Evolutionary conservation across 2,113 vertebrate species (phyloP).

Genomic region (Pomatorhinus ruficollis): DNA sequence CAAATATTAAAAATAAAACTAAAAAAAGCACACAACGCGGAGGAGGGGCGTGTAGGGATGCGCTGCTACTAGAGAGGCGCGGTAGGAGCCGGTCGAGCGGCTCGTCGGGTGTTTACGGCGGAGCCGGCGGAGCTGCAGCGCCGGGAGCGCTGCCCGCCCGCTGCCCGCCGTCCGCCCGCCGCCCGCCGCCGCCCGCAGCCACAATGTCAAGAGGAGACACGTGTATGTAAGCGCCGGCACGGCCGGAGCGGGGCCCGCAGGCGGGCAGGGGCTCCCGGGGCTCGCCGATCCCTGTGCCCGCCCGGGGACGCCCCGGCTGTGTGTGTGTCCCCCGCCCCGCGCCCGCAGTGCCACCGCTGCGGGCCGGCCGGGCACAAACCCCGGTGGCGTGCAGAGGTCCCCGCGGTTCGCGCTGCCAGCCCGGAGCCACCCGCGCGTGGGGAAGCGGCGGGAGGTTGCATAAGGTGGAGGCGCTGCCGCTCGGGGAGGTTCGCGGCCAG

Average conservation of each 20-base stretch:
- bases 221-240: not conserved
- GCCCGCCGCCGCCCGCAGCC: not conserved
- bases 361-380: not conserved
- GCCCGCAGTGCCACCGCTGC: not conserved
- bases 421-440: not conserved
- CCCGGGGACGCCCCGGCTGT: not conserved
- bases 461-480: not conserved
- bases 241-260: not conserved
- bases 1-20: not conserved
- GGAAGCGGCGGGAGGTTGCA: not conserved
- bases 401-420: no score
- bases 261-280: not conserved
- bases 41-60: not conserved
- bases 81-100: not conserved
- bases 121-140: not conserved
- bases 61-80: conserved; percentile 44
- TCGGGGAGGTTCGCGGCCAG: not conserved
- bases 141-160: not conserved
- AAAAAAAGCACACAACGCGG: accelerated
- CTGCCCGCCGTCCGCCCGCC: not conserved
- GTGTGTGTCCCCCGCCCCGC: not conserved
- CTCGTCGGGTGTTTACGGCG: conserved; percentile 22
- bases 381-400: not conserved
- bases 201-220: conserved; percentile 37
- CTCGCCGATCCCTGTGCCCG: not conserved